Evolutionary conservation across 2,113 vertebrate species (phyloP).

Genomic region (Chloebia gouldiae): DNA sequence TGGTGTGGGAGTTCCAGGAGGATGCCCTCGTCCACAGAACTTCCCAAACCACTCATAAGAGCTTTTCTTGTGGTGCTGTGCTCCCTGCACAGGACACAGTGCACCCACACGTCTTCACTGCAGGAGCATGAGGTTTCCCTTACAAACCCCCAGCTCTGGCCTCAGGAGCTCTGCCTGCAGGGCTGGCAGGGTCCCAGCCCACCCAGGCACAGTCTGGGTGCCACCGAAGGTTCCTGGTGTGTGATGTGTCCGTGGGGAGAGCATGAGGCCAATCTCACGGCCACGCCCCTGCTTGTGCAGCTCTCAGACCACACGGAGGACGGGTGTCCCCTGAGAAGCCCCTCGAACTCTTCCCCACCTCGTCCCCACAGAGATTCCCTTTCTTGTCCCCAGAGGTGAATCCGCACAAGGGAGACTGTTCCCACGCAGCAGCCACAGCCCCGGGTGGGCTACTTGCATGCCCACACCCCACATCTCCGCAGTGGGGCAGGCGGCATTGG

Average conservation of each 20-base stretch:
- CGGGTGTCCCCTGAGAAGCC: background rate
- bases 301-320: background rate
- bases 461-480: rapidly evolving
- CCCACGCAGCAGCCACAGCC: background rate
- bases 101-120: background rate
- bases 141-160: background rate
- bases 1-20: background rate
- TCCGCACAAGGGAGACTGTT: rapidly evolving
- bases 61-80: background rate
- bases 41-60: background rate
- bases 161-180: background rate
- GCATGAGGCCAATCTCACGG: rapidly evolving
- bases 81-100: background rate
- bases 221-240: rapidly evolving
- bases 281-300: background rate
- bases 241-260: rapidly evolving
- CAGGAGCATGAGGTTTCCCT: background rate
- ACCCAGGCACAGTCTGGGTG: background rate
- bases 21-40: background rate
- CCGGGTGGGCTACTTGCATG: background rate
- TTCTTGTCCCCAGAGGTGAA: background rate
- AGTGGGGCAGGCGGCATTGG: rapidly evolving
- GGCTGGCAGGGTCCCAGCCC: background rate
- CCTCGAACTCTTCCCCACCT: background rate
- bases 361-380: background rate